A percentile compares a stretch with the other conserved stretches of the same genome.
Conservation (phyloP, 92 coral and sea anemone species). For the Umimayanthus chanpuru region DNA sequence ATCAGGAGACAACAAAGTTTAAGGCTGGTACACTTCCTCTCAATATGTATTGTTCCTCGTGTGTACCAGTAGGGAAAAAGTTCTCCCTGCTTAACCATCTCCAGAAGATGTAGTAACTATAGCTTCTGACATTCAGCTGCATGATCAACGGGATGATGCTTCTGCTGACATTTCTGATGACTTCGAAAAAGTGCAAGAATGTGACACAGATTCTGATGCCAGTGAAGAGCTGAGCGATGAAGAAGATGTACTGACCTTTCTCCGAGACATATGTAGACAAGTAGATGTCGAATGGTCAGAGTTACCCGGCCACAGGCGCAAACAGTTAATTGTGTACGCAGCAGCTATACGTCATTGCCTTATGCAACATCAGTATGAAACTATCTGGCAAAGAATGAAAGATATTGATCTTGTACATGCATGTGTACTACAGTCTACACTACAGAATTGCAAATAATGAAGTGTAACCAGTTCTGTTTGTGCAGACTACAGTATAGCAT, state of each 20-base stretch:
- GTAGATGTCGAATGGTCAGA: no score
- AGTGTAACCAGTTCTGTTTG: conserved; percentile 16
- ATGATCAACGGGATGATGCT: neutral
- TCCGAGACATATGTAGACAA: conserved; percentile 31
- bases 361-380: no score
- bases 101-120: conserved; percentile 45
- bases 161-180: neutral
- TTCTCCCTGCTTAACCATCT: conserved; percentile 38
- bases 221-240: conserved; percentile 44
- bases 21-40: no score
- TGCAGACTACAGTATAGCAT: neutral
- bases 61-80: conserved; percentile 42
- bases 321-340: conserved; percentile 12
- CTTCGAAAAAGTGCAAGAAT: conserved; percentile 32
- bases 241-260: neutral
- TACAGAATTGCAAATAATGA: conserved; percentile 15
- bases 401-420: no score
- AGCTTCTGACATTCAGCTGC: conserved; percentile 43
- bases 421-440: neutral
- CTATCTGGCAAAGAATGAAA: no score
- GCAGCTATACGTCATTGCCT: no score
- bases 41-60: conserved; percentile 42
- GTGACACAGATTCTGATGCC: neutral
- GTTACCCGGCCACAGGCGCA: neutral
- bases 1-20: no score